Evolutionary conservation across 1,140 invertebrate genomes (phyloP).

Genomic region (Drosophila mojavensis): DNA sequence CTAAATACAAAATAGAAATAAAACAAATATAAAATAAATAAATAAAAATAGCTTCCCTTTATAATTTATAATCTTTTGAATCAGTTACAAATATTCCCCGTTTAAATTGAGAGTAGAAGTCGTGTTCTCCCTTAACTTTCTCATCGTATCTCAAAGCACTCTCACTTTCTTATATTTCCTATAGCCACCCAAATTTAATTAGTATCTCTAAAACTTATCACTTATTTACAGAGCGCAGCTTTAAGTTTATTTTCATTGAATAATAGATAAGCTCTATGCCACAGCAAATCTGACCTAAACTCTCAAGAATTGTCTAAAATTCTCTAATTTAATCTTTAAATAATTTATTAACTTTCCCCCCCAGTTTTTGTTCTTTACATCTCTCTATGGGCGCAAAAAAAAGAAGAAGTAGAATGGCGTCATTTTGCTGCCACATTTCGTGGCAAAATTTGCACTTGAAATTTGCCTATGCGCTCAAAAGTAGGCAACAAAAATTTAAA

Average conservation of each 20-base stretch:
- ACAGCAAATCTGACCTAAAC: not conserved
- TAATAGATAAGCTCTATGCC: constrained; percentile 9
- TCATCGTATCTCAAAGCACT: too few relatives aligned
- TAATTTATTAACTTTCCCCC: constrained; percentile 18
- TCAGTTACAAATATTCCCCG: too few relatives aligned
- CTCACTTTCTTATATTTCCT: not conserved
- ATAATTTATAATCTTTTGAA: too few relatives aligned
- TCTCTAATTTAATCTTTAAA: constrained; percentile 10
- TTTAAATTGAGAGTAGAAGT: too few relatives aligned
- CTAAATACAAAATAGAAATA: too few relatives aligned
- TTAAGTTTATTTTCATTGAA: not conserved
- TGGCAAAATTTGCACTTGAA: constrained; percentile 4
- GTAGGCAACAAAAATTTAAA: constrained; percentile 72
- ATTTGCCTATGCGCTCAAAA: constrained; percentile 8
- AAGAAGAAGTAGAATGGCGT: not conserved
- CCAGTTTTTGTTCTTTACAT: not conserved
- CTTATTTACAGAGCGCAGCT: not conserved
- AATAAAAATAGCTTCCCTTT: too few relatives aligned
- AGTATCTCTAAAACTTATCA: not conserved
- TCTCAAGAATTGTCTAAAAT: constrained; percentile 3
- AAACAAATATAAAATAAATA: too few relatives aligned
- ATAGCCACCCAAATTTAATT: not conserved
- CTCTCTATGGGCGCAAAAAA: not conserved
- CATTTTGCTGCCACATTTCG: constrained; percentile 44
- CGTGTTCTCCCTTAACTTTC: too few relatives aligned